A percentile compares a stretch with the other conserved stretches of the same genome.
phyloP scores from a whole-genome alignment of 2,888 invertebrate species.

The Pammene fasciana region DNA sequence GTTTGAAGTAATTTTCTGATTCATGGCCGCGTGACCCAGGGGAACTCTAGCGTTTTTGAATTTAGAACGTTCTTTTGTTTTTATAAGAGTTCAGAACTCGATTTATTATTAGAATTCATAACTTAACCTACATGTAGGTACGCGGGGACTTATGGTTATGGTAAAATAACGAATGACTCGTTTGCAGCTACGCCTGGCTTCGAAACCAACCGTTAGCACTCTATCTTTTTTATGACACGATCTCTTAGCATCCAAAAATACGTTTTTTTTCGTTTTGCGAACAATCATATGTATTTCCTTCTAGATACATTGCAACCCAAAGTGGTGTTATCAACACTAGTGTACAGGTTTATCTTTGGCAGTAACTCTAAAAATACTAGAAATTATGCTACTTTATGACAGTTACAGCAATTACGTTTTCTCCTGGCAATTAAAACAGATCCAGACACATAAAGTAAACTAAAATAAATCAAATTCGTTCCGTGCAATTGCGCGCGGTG shows the following conservation, averaged over 20 bases:
- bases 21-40: neutral
- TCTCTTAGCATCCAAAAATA: no score
- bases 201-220: neutral
- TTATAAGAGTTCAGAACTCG: no score
- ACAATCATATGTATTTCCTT: no score
- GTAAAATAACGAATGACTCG: neutral
- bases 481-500: constrained; percentile 45
- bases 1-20: constrained; percentile 13
- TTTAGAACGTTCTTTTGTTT: no score
- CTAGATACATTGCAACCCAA: no score
- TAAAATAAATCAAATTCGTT: constrained; percentile 45
- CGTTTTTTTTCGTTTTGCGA: no score
- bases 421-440: constrained; percentile 23
- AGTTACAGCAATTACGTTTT: constrained; percentile 6
- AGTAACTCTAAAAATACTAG: neutral
- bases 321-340: neutral
- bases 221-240: no score
- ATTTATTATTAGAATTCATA: no score
- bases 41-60: no score
- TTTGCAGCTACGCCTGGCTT: neutral
- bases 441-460: constrained; percentile 26
- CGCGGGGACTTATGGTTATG: no score
- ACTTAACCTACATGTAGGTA: no score
- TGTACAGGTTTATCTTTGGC: neutral
- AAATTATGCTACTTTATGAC: neutral